Base-by-base conservation (phyloP, 2,888 invertebrate species). In the Hyposoter didymator region DNA sequence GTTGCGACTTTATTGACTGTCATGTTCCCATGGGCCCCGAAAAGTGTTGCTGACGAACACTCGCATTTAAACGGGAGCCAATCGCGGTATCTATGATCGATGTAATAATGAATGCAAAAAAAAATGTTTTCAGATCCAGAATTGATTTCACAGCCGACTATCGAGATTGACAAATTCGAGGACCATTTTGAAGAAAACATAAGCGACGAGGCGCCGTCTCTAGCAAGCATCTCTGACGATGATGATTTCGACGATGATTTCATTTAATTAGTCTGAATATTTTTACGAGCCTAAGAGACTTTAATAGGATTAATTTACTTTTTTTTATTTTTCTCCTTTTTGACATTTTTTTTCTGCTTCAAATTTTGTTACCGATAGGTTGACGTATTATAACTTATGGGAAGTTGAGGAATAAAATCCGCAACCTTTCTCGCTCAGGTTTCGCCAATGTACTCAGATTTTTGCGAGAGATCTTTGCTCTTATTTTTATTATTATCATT, bases 221-320 rank as follows among this genome's bases (percentile, higher is more conserved):
- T 74, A 55, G 74, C 80, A 55, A 66, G 45, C 43, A 19, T 81
- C 5, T 74, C 80, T 32, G 73, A 73, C 62, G 70, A 59, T 14
- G 79, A 78, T 19, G 79, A 81, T 45, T 59, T 59, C 12, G 80
- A 80, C 43, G 78, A 78, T 22, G 78, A 78, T 45, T 70, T 52
- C 55, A 45, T 81, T 49, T 35, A 14, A 39, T 69, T 55, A 22
- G 2, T 2, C n/a, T 4, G 10, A 69, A 43, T 19, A n/a, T 55
- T 55, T 10, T 7, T 12, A 12, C 17, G 7, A 2, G 28, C 43
- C 28, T 28, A 69, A 12, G 55, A 55, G 35, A 49, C 75, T 64
- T 66, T 67, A 28, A 43, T 74, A 52, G 22, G 17, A 3, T 28
- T 55, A 55, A 73, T 22, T 49, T 59, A 59, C n/a, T 69, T 43